Evolutionary conservation across 2,797 vertebrate species (phyloP).

Genomic region (Hippoglossus hippoglossus): DNA sequence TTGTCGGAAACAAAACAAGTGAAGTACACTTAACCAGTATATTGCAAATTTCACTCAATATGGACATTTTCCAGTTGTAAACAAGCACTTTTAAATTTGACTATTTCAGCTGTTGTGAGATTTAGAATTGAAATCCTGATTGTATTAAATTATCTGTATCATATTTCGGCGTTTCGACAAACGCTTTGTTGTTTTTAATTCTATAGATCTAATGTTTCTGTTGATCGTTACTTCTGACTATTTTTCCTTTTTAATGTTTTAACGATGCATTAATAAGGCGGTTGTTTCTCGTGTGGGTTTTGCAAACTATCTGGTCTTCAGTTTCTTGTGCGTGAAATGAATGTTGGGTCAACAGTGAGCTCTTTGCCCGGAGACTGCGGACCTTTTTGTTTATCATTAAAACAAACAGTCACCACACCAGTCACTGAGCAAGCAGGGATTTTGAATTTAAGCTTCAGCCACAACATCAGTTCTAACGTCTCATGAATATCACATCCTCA

Average conservation of each 20-base stretch:
- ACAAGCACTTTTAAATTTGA: background rate
- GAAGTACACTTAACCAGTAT: background rate
- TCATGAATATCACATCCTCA: slow-evolving; percentile 47
- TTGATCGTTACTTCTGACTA: slow-evolving; percentile 2
- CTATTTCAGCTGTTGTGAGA: background rate
- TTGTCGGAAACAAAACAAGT: slow-evolving; percentile 14
- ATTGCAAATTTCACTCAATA: slow-evolving; percentile 7
- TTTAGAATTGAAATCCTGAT: no score
- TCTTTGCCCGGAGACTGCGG: slow-evolving; percentile 30
- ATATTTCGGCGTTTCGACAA: background rate
- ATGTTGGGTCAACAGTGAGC: slow-evolving; percentile 29
- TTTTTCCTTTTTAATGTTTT: background rate
- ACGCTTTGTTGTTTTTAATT: background rate
- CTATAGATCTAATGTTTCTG: background rate
- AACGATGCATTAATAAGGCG: background rate
- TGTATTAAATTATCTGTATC: background rate
- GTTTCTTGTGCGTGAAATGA: slow-evolving; percentile 38
- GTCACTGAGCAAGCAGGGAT: slow-evolving; percentile 22
- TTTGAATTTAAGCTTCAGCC: slow-evolving; percentile 48
- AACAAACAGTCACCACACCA: slow-evolving; percentile 23
- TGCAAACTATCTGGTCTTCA: slow-evolving; percentile 10
- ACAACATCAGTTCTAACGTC: slow-evolving; percentile 36
- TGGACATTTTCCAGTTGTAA: background rate
- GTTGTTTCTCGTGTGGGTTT: slow-evolving; percentile 34
- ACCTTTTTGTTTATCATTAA: slow-evolving; percentile 48